A percentile compares a stretch with the other conserved stretches of the same genome.
These are phyloP conservation scores for Cyanoramphus novaezelandiae DNA, from an alignment of 2,113 vertebrate genomes.

Conservation along the genomic window DNA sequence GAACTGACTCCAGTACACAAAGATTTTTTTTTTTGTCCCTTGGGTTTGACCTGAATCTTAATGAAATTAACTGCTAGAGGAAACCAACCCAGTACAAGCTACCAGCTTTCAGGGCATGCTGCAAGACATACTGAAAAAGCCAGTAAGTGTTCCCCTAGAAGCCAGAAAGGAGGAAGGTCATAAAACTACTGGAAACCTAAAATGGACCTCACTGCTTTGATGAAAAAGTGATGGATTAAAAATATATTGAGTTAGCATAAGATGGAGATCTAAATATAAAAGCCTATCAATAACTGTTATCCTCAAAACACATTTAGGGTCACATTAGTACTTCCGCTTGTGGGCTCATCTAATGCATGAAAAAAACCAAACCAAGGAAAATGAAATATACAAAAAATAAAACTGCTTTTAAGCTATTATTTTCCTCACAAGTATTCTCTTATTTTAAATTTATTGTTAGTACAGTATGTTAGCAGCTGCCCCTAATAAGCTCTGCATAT, in stretches of 20 bases:
- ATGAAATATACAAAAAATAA: not conserved
- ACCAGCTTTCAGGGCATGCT: not conserved
- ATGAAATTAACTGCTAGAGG: not conserved
- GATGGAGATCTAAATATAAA: not conserved
- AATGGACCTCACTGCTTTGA: not conserved
- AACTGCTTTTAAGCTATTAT: not conserved
- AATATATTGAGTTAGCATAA: not conserved
- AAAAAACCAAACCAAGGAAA: not conserved
- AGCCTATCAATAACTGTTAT: not conserved
- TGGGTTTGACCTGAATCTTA: conserved; percentile 14
- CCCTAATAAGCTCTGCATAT: conserved; percentile 30
- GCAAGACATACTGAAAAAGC: not conserved
- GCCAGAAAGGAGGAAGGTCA: not conserved
- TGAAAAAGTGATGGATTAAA: not conserved
- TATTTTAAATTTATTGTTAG: conserved; percentile 50
- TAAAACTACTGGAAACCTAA: not conserved
- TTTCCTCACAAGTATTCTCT: not conserved
- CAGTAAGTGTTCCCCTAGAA: not conserved
- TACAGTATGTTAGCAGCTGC: not conserved
- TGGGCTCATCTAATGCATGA: not conserved
- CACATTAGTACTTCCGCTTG: not conserved
- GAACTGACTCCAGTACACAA: not conserved
- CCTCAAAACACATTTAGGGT: not conserved
- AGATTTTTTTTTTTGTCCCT: not conserved
- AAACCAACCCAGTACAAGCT: not conserved